Conservation (phyloP, 2,797 vertebrate species). For the Coendou prehensilis region DNA sequence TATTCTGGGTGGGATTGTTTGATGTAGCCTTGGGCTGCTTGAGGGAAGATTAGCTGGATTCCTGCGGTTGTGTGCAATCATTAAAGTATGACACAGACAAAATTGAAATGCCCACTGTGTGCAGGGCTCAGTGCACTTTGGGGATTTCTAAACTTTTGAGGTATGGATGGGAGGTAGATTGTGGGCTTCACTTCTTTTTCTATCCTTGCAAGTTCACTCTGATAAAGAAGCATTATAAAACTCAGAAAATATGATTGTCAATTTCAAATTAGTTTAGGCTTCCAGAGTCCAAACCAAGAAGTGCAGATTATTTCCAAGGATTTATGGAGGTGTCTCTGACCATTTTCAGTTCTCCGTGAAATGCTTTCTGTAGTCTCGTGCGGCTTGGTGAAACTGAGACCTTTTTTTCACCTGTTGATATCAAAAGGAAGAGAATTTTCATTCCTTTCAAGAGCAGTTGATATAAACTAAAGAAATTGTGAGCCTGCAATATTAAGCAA, state of each 20-base stretch:
- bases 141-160: neutral
- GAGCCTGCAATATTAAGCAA: neutral
- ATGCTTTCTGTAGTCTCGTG: neutral
- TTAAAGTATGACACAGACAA: neutral
- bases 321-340: neutral
- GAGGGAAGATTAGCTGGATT: neutral
- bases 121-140: neutral
- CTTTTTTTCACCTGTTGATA: neutral
- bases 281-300: neutral
- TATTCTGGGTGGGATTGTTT: neutral
- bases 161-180: neutral
- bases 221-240: neutral
- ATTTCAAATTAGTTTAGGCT: conserved; percentile 30
- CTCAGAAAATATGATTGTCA: neutral
- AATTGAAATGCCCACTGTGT: conserved; percentile 8
- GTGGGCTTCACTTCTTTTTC: neutral
- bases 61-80: neutral
- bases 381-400: neutral
- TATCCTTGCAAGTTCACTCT: neutral
- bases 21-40: neutral
- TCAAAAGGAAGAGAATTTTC: conserved; percentile 3
- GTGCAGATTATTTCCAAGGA: neutral
- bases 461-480: neutral
- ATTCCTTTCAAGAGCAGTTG: neutral
- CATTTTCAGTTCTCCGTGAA: neutral